Evolutionary conservation across 2,113 vertebrate species (phyloP).

Genomic region (Chauna torquata): DNA sequence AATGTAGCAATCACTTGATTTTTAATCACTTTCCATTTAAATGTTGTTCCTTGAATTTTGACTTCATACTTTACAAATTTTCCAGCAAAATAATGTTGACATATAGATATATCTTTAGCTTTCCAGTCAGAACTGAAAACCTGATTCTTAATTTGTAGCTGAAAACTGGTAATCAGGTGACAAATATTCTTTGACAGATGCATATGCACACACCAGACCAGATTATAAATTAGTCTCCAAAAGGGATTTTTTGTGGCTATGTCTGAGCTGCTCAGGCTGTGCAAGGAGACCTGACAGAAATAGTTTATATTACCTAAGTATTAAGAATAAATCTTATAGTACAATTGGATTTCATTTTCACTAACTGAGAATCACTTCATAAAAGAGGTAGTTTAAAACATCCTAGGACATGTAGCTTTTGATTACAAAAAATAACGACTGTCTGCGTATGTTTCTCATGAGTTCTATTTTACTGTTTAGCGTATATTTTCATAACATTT

Average conservation of each 20-base stretch:
- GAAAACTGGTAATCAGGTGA: conserved; percentile 44
- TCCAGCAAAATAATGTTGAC: neutral
- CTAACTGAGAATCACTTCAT: neutral
- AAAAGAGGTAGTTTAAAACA: neutral
- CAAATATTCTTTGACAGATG: conserved; percentile 65
- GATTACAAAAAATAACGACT: neutral
- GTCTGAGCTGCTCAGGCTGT: conserved; percentile 51
- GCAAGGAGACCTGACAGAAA: conserved; percentile 50
- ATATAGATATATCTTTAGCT: neutral
- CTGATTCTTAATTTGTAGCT: neutral
- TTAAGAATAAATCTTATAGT: conserved; percentile 63
- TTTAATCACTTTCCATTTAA: neutral
- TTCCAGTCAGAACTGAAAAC: neutral
- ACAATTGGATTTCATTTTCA: conserved; percentile 23
- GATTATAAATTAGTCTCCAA: conserved; percentile 69
- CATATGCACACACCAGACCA: conserved; percentile 49
- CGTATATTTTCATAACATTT: rapidly evolving
- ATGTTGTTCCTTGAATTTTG: neutral
- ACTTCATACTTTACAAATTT: neutral
- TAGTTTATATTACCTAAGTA: conserved; percentile 54
- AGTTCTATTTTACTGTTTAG: neutral
- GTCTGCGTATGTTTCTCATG: neutral
- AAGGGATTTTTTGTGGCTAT: conserved; percentile 53
- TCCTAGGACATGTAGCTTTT: neutral
- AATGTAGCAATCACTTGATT: neutral